Percentiles rank a stretch among this genome's conserved stretches.
Evolutionary conservation across 2,797 vertebrate species (phyloP).

Genomic region (Cyprinodon diabolis): DNA sequence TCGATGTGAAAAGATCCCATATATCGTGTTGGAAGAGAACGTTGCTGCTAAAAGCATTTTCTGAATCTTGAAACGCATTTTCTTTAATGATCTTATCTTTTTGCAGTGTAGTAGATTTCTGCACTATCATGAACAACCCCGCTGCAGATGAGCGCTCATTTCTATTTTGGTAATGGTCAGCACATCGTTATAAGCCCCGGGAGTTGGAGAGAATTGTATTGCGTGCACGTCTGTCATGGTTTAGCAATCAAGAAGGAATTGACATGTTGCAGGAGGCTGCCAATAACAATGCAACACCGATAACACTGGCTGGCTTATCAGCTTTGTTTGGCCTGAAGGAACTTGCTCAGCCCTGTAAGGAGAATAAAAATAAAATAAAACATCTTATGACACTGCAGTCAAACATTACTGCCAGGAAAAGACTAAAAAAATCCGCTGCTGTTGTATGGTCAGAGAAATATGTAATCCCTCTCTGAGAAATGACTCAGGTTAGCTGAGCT

Average conservation of each 20-base stretch:
- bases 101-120: not conserved
- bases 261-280: not conserved
- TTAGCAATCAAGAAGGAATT: slow-evolving; percentile 4
- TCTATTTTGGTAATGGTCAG: not conserved
- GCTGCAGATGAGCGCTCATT: not conserved
- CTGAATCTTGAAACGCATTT: not conserved
- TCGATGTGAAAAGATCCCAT: not conserved
- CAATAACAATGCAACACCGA: not conserved
- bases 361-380: not conserved
- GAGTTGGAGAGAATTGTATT: slow-evolving; percentile 1
- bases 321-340: not conserved
- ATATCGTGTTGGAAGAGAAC: too few species aligned
- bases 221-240: not conserved
- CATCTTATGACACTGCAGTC: not conserved
- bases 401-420: not conserved
- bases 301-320: not conserved
- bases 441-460: not conserved
- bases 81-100: not conserved
- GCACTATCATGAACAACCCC: not conserved
- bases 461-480: not conserved
- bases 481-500: not conserved
- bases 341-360: not conserved
- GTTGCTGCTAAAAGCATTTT: not conserved
- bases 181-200: not conserved
- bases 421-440: not conserved